A percentile compares a stretch with the other conserved stretches of the same genome.
These are phyloP conservation scores for Scaptodrosophila latifasciaeformis DNA, from an alignment of 2,888 invertebrate species.

Conservation along the genomic window DNA sequence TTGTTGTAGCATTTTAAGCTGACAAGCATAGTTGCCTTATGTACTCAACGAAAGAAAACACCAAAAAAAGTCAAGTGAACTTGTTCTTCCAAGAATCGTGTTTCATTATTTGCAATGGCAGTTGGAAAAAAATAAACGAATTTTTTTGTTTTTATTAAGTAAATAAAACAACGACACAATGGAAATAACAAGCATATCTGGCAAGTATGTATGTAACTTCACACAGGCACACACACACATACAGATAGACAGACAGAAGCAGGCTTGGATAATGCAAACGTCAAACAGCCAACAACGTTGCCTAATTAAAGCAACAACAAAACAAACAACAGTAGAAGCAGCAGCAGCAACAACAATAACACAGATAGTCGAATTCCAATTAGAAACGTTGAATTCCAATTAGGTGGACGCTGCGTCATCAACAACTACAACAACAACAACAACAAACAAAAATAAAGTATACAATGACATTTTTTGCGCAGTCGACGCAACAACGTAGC, in stretches of 20 bases:
- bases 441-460: slow-evolving; percentile 17
- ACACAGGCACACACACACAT: not conserved
- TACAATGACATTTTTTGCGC: slow-evolving; percentile 59
- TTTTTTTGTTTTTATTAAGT: too few relatives aligned
- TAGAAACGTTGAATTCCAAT: slow-evolving; percentile 62
- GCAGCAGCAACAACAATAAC: slow-evolving; percentile 13
- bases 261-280: not conserved
- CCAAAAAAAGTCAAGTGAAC: slow-evolving; percentile 11
- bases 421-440: slow-evolving; percentile 20
- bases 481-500: slow-evolving; percentile 44
- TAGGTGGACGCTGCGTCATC: slow-evolving; percentile 58
- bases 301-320: slow-evolving; percentile 46
- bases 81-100: slow-evolving; percentile 44
- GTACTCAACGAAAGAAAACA: slow-evolving; percentile 22
- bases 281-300: slow-evolving; percentile 20
- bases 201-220: not conserved
- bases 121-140: slow-evolving; percentile 11
- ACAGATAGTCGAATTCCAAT: slow-evolving; percentile 50
- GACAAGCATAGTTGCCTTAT: slow-evolving; percentile 19
- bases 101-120: slow-evolving; percentile 18
- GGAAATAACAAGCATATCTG: too few relatives aligned
- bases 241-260: not conserved
- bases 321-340: not conserved
- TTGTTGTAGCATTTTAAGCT: slow-evolving; percentile 18
- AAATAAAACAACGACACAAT: too few relatives aligned